Percentiles rank a stretch among this genome's conserved stretches.
Conservation (phyloP, 1,140 invertebrate genomes). For the Lasaia peninsularis region DNA sequence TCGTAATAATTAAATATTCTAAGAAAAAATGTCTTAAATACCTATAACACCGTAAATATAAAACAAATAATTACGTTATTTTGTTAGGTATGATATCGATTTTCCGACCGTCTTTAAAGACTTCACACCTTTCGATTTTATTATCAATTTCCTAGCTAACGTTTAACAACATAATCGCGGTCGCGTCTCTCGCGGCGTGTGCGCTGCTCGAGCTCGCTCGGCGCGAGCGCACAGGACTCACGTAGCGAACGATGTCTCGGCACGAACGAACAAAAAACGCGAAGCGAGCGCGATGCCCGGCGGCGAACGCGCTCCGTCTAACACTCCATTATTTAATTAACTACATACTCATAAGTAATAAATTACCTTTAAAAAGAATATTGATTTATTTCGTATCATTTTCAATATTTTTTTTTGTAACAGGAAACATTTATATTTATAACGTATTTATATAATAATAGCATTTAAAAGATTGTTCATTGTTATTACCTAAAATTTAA, state of each 20-base stretch:
- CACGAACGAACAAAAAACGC: slow-evolving; percentile 68
- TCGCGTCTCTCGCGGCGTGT: slow-evolving; percentile 63
- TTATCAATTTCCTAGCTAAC: slow-evolving; percentile 77
- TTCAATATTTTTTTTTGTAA: slow-evolving; percentile 77
- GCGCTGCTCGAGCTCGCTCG: slow-evolving; percentile 33
- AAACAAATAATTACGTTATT: slow-evolving; percentile 77
- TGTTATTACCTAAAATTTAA: slow-evolving; percentile 78
- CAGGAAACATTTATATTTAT: slow-evolving; percentile 79
- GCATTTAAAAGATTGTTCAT: slow-evolving; percentile 78
- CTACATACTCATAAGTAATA: slow-evolving; percentile 76
- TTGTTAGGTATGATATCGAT: slow-evolving; percentile 77
- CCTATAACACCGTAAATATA: slow-evolving; percentile 77
- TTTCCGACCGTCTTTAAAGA: slow-evolving; percentile 68
- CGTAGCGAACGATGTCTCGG: slow-evolving; percentile 61
- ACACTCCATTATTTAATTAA: slow-evolving; percentile 74
- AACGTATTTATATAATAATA: slow-evolving; percentile 79
- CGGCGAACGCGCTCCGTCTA: slow-evolving; percentile 60
- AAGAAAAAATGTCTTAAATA: slow-evolving; percentile 77
- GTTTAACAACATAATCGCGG: slow-evolving; percentile 74
- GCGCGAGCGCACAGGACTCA: slow-evolving; percentile 26
- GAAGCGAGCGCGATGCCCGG: slow-evolving; percentile 63
- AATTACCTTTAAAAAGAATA: slow-evolving; percentile 77
- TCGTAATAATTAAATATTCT: slow-evolving; percentile 76
- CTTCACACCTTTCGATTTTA: slow-evolving; percentile 74
- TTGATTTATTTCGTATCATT: slow-evolving; percentile 77